Base-by-base conservation (phyloP, 64 coral and sea anemone species). In the Montipora cactus region DNA sequence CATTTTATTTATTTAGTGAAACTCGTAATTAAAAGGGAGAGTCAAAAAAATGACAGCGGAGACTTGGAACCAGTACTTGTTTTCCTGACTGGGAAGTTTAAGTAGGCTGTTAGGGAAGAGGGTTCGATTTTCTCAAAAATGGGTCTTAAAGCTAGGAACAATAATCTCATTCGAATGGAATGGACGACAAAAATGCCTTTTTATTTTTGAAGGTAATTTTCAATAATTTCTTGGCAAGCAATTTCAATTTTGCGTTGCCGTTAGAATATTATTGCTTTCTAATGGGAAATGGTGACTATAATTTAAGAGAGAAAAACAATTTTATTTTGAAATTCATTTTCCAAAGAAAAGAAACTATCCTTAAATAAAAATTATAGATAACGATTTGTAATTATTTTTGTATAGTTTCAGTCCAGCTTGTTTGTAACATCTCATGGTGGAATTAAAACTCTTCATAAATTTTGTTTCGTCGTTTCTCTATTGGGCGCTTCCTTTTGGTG, bases 371-470 rank as follows among this genome's bases (percentile, higher is more conserved):
- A 37, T 37, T 86, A 72, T 86, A 8, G n/a, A 52, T 50, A 68
- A 37, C 37, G 37, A 86, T 48, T 86, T 86, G 82, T 86, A 86
- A 67, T 84, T 71, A 45, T 64, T 61, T 82, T 64, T 81, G 11
- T 44, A 16, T 71, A 20, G 64, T 86, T 85, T 2, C 59, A 66
- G 8, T 46, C 44, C 61, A 70, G 11, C 10, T 62, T 84, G 37
- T 44, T 71, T 86, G 82, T 86, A 86, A 86, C 62, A 71, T 37
- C 19, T 85, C 6, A 21, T 86, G 37, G 16, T 71, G 62, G 82
- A 86, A 86, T 86, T 86, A 86, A 86, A 86, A 48, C 66, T 49
- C 66, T 86, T 69, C 8, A 71, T 49, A 72, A 71, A 71, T 4
- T 47, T 71, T 50, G 82, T 51, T 70, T 86, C 47, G 59, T 84